phyloP scores from a whole-genome alignment of 2,888 invertebrate species.

The Heterodera filipjevi region DNA sequence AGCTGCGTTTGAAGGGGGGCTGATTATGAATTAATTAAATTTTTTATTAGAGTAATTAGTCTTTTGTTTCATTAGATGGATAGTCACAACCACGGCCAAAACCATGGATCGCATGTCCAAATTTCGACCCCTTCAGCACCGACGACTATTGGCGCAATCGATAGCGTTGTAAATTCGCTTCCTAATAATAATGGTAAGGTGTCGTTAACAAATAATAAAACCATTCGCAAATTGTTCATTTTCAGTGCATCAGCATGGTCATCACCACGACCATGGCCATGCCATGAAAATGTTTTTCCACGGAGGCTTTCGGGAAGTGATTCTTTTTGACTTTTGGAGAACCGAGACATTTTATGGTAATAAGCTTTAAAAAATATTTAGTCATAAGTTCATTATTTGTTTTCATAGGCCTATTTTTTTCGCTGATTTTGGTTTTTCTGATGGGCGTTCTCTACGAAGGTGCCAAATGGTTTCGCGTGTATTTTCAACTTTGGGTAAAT shows the following conservation, averaged over 20 bases:
- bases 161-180: background rate
- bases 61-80: background rate
- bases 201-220: background rate
- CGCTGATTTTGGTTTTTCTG: conserved; percentile 87
- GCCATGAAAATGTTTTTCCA: conserved; percentile 65
- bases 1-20: too few species aligned
- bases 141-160: background rate
- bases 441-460: conserved; percentile 93
- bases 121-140: background rate
- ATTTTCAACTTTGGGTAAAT: conserved; percentile 46
- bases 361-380: background rate
- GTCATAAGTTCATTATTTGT: background rate
- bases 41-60: too few species aligned
- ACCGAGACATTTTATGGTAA: conserved; percentile 63
- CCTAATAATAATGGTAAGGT: background rate
- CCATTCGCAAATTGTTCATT: background rate
- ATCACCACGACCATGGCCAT: conserved; percentile 31
- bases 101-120: background rate
- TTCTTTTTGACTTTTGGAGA: conserved; percentile 62
- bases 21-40: too few species aligned
- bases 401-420: conserved; percentile 74
- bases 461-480: conserved; percentile 77
- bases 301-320: conserved; percentile 59
- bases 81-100: background rate
- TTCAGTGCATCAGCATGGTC: background rate